Evolutionary conservation across 2,888 invertebrate genomes (phyloP), one percentile per base, ranked within the genome.

Genomic region (Cosmia pyralina): DNA sequence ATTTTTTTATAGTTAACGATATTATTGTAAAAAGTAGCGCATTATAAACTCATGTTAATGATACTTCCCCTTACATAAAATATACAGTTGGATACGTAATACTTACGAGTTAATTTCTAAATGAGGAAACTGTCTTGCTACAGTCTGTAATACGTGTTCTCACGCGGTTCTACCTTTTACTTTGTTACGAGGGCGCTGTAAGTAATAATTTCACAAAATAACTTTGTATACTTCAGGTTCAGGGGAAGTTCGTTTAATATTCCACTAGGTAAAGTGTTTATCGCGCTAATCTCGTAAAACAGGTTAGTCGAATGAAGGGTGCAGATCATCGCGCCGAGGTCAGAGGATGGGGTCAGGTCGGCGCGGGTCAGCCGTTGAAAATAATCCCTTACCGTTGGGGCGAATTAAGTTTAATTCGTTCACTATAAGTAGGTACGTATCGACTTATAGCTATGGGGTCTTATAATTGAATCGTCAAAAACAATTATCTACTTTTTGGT

Each of bases 221-320:
- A 88, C 85, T 85, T 81, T 81, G 88, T 88, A 87, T 83, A 89
- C 89, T 90, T 88, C 85, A 89, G 85, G 87, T 90, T 88, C 85
- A 89, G 85, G 87, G 87, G 84, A 89, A 87, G 85, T 89, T 87
- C 77, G 87, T 89, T 91, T 89, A 91, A 91, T 91, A 91, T 91
- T 90, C 88, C 79, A 90, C 90, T 89, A 90, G 89, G 89, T 88
- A 87, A 89, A 90, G 90, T 90, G 91, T 92, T 92, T 92, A 92
- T 92, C 90, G 90, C 88, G 88, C 89, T 91, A 91, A 92, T 92
- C 89, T 90, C 90, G 88, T 92, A 92, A 93, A 94, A 94, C 94
- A 93, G 93, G 94, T 94, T 94, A 92, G 90, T 89, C 88, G 91
- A 92, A 92, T 91, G 92, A 93, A 93, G 92, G 94, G 93, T 90